Evolutionary conservation across 1,140 invertebrate species (phyloP).

Genomic region (Saxidomus purpurata): DNA sequence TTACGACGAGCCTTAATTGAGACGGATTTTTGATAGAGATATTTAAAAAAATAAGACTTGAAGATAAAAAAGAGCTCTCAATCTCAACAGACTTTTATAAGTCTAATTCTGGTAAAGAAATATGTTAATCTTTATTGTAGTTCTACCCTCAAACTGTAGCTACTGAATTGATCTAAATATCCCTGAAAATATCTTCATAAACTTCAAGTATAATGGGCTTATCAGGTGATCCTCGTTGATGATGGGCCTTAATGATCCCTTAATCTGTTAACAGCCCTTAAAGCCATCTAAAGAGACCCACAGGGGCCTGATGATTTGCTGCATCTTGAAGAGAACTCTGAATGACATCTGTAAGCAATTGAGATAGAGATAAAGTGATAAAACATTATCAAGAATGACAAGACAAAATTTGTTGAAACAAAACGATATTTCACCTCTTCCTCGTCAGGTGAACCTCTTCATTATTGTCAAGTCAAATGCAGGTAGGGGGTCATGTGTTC

Average conservation of each 20-base stretch:
- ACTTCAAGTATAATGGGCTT: slow-evolving; percentile 29
- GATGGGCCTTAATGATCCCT: slow-evolving; percentile 51
- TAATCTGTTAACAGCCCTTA: slow-evolving; percentile 66
- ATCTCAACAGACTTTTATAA: too few species aligned
- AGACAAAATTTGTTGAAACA: slow-evolving; percentile 62
- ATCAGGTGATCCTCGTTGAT: slow-evolving; percentile 37
- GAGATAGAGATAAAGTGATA: slow-evolving; percentile 40
- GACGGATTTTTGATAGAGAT: too few species aligned
- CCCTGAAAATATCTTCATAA: slow-evolving; percentile 4
- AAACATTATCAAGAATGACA: slow-evolving; percentile 54
- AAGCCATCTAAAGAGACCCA: slow-evolving; percentile 31
- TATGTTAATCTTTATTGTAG: too few species aligned
- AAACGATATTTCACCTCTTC: slow-evolving; percentile 48
- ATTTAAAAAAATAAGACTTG: too few species aligned
- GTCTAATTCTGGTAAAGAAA: too few species aligned
- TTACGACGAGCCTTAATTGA: too few species aligned
- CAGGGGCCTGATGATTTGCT: slow-evolving; percentile 26
- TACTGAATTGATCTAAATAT: not conserved
- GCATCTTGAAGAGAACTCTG: slow-evolving; percentile 1
- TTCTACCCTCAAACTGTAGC: not conserved
- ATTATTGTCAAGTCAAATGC: not conserved
- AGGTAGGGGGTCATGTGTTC: not conserved
- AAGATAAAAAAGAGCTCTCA: too few species aligned
- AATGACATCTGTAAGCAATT: slow-evolving; percentile 61
- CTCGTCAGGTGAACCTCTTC: slow-evolving; percentile 13